phyloP scores from a whole-genome alignment of 2,113 vertebrate genomes.

The Takifugu flavidus region DNA sequence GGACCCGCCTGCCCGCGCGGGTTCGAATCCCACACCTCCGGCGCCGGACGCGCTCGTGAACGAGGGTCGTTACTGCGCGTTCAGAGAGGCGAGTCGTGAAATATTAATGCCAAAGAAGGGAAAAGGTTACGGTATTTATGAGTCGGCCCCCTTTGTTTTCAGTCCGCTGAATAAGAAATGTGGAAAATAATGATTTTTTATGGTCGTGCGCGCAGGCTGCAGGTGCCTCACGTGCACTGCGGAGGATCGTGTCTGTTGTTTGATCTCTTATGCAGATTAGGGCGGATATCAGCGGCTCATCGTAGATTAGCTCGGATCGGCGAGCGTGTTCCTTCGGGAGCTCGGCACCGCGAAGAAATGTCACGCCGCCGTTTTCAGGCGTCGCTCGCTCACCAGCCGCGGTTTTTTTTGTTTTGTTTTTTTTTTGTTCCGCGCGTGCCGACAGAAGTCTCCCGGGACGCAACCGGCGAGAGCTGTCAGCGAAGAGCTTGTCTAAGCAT shows the following conservation, averaged over 20 bases:
- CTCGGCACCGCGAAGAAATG: conserved; percentile 51
- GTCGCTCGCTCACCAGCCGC: conserved; percentile 47
- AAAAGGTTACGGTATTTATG: no score
- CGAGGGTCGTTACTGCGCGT: conserved; percentile 26
- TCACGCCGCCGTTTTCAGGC: conserved; percentile 45
- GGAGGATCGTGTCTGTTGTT: conserved; percentile 26
- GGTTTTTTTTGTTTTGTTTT: conserved; percentile 32
- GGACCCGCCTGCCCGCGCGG: neutral
- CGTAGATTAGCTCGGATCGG: conserved; percentile 58
- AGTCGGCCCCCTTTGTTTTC: no score
- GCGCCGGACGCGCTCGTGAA: conserved; percentile 8
- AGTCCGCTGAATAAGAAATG: no score
- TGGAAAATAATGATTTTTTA: no score
- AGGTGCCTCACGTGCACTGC: conserved; percentile 5
- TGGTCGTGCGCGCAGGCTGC: no score
- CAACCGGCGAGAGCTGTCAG: conserved; percentile 47
- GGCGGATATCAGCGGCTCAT: conserved; percentile 46
- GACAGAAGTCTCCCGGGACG: conserved; percentile 39
- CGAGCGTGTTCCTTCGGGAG: conserved; percentile 30
- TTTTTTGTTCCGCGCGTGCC: conserved; percentile 30
- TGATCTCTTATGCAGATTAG: conserved; percentile 51
- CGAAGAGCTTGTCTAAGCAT: conserved; percentile 60
- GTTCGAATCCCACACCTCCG: no score
- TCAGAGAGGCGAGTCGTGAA: conserved; percentile 50
- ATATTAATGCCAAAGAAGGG: conserved; percentile 43